Base-by-base conservation (phyloP, 2,113 vertebrate genomes). In the Tiliqua scincoides region DNA sequence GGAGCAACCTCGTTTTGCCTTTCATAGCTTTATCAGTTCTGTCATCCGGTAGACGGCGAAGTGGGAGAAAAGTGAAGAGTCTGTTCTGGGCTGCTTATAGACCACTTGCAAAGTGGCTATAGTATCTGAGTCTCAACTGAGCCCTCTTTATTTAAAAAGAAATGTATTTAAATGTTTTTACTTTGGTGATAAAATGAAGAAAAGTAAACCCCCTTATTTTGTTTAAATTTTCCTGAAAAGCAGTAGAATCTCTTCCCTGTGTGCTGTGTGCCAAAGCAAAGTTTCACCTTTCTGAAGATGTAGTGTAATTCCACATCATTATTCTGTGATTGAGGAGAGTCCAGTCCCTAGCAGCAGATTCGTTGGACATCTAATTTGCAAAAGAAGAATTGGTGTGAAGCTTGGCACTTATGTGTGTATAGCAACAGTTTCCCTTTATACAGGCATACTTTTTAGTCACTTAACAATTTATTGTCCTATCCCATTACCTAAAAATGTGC, bases 401-500 rank as follows among this genome's bases (percentile, higher is more conserved):
- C 43, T 37, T 14, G 65, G 54, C 77, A 40, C 30, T 94, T n/a
- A 68, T 17, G n/a, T 37, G 59, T 14, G 0, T 68, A 48, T 79
- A 79, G 32, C 84, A 75, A 83, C 83, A 89, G 35, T 91, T 90
- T 93, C 86, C 37, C 23, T 85, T 1, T 92, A 87, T 89, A 82
- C 79, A 89, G 83, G 85, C 84, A 79, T 32, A 25, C 74, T 85
- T 74, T 48, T 83, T 90, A 76, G 65, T 91, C 23, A 84, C 48
- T 89, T 88, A 88, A 79, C 76, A 89, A 74, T 92, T 84, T 93
- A 91, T 88, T 90, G n/a, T 92, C 27, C 88, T 93, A 93, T 94
- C 85, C 80, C 68, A 84, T 94, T 95, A 89, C 88, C 85, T 91
- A 87, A 93, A 94, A 90, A 63, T 94, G n/a, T 90, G 76, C 82